Percentiles rank a stretch among this genome's conserved stretches.
These are phyloP conservation scores for Scaptomyza graminum DNA, from an alignment of 1,140 invertebrate species.

Conservation along the genomic window DNA sequence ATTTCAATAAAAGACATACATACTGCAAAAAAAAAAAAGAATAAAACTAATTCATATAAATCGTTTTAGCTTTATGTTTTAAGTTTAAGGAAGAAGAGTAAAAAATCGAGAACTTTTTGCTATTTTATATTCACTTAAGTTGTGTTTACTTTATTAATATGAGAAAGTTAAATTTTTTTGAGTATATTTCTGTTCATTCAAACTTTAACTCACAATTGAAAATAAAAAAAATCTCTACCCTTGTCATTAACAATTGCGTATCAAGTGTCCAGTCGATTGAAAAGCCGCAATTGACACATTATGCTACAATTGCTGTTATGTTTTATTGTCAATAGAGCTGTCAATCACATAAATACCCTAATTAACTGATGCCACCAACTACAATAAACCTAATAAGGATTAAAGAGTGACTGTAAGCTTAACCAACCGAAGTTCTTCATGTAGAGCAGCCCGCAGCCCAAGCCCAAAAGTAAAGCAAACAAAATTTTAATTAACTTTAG, in stretches of 20 bases:
- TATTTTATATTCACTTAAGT: no score
- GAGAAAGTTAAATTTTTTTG: no score
- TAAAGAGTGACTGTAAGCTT: constrained; percentile 14
- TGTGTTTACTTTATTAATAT: no score
- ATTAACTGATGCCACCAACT: constrained; percentile 8
- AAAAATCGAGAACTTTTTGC: no score
- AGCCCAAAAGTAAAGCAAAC: constrained; percentile 61
- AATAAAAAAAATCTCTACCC: not conserved
- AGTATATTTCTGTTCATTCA: no score
- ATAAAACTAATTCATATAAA: no score
- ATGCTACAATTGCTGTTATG: constrained; percentile 1
- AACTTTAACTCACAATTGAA: no score
- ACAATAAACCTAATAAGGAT: constrained; percentile 23
- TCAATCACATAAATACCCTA: constrained; percentile 1
- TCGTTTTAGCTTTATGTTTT: no score
- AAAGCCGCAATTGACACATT: constrained; percentile 14
- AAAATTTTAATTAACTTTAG: constrained; percentile 75
- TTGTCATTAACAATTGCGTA: not conserved
- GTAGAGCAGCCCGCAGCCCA: constrained; percentile 49
- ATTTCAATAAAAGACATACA: no score
- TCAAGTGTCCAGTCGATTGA: not conserved
- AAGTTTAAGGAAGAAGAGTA: no score
- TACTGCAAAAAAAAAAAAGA: no score
- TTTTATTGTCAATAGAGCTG: constrained; percentile 13
- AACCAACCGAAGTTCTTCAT: constrained; percentile 19